phyloP scores from a whole-genome alignment of 1,140 invertebrate species.

The Cepaea nemoralis region DNA sequence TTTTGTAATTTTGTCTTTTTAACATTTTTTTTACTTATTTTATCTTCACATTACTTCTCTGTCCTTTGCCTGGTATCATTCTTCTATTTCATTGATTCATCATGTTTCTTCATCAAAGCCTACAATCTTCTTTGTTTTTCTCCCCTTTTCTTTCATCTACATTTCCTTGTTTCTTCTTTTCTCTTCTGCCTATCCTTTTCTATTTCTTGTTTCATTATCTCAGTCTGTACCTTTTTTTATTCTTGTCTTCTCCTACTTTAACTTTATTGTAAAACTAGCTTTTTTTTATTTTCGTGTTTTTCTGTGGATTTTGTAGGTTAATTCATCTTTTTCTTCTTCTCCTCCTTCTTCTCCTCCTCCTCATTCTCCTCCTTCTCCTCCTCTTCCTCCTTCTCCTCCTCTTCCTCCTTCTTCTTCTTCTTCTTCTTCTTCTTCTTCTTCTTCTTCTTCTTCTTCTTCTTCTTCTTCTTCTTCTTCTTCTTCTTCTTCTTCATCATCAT shows the following conservation, averaged over 20 bases:
- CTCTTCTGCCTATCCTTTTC: background rate
- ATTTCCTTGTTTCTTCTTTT: background rate
- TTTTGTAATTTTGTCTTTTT: no score
- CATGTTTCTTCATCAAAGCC: background rate
- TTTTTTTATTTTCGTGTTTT: background rate
- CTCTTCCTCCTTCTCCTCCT: background rate
- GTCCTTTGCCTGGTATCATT: background rate
- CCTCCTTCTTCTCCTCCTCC: background rate
- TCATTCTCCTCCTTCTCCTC: background rate
- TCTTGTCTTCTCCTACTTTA: background rate
- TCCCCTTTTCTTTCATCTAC: background rate
- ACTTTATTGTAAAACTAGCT: background rate
- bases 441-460: background rate
- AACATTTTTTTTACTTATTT: background rate
- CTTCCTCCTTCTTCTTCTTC: background rate
- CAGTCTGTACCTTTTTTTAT: background rate
- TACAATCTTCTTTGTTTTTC: background rate
- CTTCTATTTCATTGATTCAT: background rate
- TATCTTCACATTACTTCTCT: background rate
- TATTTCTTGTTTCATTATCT: background rate
- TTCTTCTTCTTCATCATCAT: background rate
- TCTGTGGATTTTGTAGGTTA: background rate
- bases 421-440: background rate
- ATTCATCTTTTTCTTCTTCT: background rate
- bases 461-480: background rate